Evolutionary conservation across 2,888 invertebrate genomes (phyloP).

Genomic region (Platycnemis pennipes): DNA sequence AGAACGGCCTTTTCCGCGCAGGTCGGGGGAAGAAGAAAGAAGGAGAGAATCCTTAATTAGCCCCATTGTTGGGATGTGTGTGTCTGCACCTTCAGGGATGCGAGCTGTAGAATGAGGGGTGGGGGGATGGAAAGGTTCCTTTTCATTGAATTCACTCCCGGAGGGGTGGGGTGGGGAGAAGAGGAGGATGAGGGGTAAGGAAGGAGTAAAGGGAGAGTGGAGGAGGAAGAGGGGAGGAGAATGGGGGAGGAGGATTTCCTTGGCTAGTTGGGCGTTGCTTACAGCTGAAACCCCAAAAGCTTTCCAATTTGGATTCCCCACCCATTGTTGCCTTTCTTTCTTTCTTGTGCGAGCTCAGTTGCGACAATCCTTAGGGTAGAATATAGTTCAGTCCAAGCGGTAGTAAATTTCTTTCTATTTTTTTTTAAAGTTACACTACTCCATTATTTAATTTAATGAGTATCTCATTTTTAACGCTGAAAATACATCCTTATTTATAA

Average conservation of each 20-base stretch:
- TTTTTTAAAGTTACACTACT: no score
- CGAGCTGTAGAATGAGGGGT: not conserved
- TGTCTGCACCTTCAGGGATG: conserved; percentile 24
- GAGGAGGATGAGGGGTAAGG: not conserved
- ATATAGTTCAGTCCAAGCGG: not conserved
- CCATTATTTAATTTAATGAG: no score
- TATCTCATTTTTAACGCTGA: no score
- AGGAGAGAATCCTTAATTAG: not conserved
- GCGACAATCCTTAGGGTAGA: not conserved
- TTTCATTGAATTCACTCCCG: not conserved
- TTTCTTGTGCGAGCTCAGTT: not conserved
- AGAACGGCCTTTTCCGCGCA: not conserved
- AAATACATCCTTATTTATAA: no score
- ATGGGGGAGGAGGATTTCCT: not conserved
- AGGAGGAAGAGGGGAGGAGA: not conserved
- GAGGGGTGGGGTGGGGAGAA: not conserved
- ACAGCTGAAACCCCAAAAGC: not conserved
- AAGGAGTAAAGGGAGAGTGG: not conserved
- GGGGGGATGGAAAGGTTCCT: no score
- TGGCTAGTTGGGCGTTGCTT: not conserved
- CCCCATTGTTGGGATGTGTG: conserved; percentile 2
- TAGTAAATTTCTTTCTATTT: no score
- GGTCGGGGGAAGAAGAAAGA: not conserved
- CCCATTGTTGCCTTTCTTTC: not conserved
- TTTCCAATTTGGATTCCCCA: not conserved